A percentile compares a stretch with the other conserved stretches of the same genome.
Conservation (phyloP, 2,113 vertebrate genomes). For the Crotalus horridus region DNA sequence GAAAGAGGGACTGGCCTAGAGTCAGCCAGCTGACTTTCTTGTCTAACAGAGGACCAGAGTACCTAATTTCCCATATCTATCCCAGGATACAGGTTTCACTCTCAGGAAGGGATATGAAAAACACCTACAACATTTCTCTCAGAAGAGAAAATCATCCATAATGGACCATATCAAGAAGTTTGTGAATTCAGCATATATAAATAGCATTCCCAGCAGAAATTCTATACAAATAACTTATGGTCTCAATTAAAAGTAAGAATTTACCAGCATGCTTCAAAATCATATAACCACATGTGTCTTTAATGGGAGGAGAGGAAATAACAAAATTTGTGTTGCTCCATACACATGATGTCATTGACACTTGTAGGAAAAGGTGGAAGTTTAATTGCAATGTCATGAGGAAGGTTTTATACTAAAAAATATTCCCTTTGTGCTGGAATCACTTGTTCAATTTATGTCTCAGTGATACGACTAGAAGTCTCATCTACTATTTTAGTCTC, state of each 20-base stretch:
- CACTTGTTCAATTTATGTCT: neutral
- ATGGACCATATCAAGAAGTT: neutral
- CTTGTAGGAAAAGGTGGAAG: neutral
- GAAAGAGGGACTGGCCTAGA: neutral
- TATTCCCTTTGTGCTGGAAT: neutral
- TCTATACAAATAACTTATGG: neutral
- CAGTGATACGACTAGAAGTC: neutral
- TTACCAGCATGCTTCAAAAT: neutral
- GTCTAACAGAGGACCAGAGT: neutral
- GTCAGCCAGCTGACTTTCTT: neutral
- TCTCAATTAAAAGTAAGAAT: neutral
- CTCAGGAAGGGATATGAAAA: neutral
- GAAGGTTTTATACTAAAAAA: constrained; percentile 3
- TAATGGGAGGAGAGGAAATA: neutral
- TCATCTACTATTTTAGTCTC: neutral
- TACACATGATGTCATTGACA: neutral
- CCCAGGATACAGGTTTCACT: neutral
- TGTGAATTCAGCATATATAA: neutral
- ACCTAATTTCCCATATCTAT: neutral
- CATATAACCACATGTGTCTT: neutral
- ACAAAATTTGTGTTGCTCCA: neutral
- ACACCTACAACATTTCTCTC: neutral
- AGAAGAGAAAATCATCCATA: neutral
- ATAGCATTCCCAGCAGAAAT: neutral
- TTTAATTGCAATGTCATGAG: neutral